Evolutionary conservation across 2,113 vertebrate genomes (phyloP).

Genomic region (Nothocercus nigrocapillus): DNA sequence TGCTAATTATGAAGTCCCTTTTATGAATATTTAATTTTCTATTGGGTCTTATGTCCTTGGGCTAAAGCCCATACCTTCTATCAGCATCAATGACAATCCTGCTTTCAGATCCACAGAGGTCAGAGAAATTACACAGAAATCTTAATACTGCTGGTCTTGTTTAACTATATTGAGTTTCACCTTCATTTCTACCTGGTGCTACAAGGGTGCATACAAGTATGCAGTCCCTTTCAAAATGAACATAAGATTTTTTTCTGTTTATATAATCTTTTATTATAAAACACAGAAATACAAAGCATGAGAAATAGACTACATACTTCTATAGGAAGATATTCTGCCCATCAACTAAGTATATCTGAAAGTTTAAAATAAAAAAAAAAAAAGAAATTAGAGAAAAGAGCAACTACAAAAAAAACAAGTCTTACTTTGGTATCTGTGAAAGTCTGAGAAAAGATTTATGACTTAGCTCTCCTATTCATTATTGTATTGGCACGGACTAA

Average conservation of each 20-base stretch:
- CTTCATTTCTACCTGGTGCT: neutral
- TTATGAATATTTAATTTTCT: constrained; percentile 52
- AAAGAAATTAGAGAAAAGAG: neutral
- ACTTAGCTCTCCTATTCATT: neutral
- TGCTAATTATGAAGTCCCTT: neutral
- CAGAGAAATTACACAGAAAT: neutral
- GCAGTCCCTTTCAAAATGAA: neutral
- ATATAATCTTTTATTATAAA: neutral
- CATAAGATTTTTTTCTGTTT: neutral
- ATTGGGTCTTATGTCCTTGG: neutral
- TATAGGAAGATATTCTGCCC: neutral
- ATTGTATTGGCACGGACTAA: neutral
- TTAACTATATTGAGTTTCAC: constrained; percentile 17
- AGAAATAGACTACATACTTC: neutral
- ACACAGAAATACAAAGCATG: neutral
- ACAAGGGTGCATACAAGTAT: neutral
- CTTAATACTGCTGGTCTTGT: neutral
- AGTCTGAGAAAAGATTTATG: neutral
- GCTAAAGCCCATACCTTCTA: neutral
- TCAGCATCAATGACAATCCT: constrained; percentile 39
- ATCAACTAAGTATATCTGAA: neutral
- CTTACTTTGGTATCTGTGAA: neutral
- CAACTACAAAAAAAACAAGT: neutral
- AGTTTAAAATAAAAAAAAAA: neutral
- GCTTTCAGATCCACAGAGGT: neutral